Evolutionary conservation across 2,113 vertebrate genomes (phyloP).

Genomic region (Onychorhynchus coronatus): DNA sequence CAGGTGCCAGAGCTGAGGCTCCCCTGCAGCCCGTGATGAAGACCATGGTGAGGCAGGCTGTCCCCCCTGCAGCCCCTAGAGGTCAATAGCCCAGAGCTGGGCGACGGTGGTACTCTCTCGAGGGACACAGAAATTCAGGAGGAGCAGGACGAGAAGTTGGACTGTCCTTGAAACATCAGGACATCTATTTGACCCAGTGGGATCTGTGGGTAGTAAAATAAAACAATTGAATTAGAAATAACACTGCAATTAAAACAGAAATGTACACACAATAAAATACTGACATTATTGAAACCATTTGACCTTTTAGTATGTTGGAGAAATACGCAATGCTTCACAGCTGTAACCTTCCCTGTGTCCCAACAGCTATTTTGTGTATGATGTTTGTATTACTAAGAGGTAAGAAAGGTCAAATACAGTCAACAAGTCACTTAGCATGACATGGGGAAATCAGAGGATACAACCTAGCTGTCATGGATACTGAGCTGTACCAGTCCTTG

Average conservation of each 20-base stretch:
- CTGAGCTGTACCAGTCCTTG: not conserved
- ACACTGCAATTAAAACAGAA: not conserved
- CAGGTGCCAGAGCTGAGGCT: not conserved
- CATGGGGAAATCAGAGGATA: not conserved
- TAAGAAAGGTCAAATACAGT: not conserved
- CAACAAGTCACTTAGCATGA: not conserved
- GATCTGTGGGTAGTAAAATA: not conserved
- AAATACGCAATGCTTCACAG: not conserved
- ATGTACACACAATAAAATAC: not conserved
- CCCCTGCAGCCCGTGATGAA: fast-evolving
- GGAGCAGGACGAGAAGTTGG: not conserved
- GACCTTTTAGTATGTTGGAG: not conserved
- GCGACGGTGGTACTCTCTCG: not conserved
- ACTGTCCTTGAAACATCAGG: not conserved
- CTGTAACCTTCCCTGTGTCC: not conserved
- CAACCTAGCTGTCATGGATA: not conserved
- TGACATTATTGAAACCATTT: not conserved
- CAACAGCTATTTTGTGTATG: not conserved
- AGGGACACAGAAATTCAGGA: not conserved
- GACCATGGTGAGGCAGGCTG: not conserved
- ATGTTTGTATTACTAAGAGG: not conserved
- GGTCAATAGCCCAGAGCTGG: not conserved
- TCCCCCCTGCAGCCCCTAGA: not conserved
- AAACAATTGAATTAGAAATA: not conserved
- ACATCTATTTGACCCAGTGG: not conserved